Evolutionary conservation across 2,113 vertebrate species (phyloP), one percentile per base, ranked within the genome.

Genomic region (Cephalopterus ornatus): DNA sequence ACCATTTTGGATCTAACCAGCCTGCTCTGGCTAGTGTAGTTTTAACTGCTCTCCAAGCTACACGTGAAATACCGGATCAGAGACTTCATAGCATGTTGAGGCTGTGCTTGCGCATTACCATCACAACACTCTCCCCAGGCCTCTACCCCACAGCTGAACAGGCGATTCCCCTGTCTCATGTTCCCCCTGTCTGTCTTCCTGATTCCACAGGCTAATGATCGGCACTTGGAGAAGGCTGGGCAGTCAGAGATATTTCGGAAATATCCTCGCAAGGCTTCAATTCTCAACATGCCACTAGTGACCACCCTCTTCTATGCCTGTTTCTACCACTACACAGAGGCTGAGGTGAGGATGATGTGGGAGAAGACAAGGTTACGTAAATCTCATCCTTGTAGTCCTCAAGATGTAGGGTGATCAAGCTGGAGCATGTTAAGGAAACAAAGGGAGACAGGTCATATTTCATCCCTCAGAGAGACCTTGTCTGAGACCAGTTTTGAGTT

Each of bases 221-320:
- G 97, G 27, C 98, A 98, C 58, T 95, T 98, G 28, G 99, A 99
- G 85, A 96, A 61, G 0, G 95, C 98, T 12, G 99, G 99, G 44
- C 98, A 99, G 95, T 96, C 98, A 6, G 99, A 99, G 59, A 97
- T 99, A 47, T 99, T 99, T 97, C 98, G 98, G 65, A 99, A 98
- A 93, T 98, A 99, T n/a, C 99, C 99, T 61, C 98, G 99, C 55
- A 99, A 98, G 95, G 99, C 99, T 11, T 99, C 99, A 11, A 99
- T 99, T 83, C 98, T 99, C 86, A 98, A 99, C 96, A 99, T 99
- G 99, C 99, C 99, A 1, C 97, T 99, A 62, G 98, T 99, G 97
- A 99, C 99, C 5, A 99, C 99, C 0, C 98, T 99, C 21, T 99
- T 99, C 97, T 99, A 99, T 95, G 98, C 98, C 96, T 99, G 99